Evolutionary conservation across 2,888 invertebrate species (phyloP), one percentile per base, ranked within the genome.

Genomic region (Luffia ferchaultella): DNA sequence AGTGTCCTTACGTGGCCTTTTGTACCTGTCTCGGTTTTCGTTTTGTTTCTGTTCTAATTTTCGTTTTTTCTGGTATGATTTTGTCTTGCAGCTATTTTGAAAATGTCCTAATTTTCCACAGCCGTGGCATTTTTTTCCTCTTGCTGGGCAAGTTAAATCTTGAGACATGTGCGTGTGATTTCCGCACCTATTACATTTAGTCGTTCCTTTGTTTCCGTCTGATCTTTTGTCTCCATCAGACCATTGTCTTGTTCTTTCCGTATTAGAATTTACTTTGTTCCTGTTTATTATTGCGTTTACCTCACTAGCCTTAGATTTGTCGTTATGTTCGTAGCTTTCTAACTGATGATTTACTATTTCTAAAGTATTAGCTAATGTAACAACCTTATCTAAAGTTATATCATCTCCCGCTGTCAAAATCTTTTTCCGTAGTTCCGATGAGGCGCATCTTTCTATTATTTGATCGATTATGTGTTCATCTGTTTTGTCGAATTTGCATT

Each of bases 101-200:
- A 46, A 53, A 50, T 55, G 55, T 1, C 55, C 55, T 7, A 45
- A 2, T 48, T 49, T 53, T 18, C 47, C 52, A 44, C 52, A 52
- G 2, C 5, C 20, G 17, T 50, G 18, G 15, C 52, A 52, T 40
- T 49, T 50, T 16, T 52, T 52, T 15, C 16, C 40, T 19, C n/a
- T 43, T 16, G 52, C 52, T 19, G 50, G 49, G 18, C 52, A 52
- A 2, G 1, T 43, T 9, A 2, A 5, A 19, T 47, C 30, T 20
- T 42, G 20, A n/a, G 52, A 2, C 15, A 16, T 16, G 20, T 52
- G 50, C 16, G 1, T 5, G n/a, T 12, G 3, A 19, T 18, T 47
- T 3, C 52, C 47, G 40, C 52, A 52, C 17, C 52, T 46, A 3
- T 12, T 18, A 47, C 52, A 52, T 41, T n/a, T n/a, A n/a, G n/a